Base-by-base conservation (phyloP, 2,888 invertebrate species). In the Cosmorhoe ocellata region DNA sequence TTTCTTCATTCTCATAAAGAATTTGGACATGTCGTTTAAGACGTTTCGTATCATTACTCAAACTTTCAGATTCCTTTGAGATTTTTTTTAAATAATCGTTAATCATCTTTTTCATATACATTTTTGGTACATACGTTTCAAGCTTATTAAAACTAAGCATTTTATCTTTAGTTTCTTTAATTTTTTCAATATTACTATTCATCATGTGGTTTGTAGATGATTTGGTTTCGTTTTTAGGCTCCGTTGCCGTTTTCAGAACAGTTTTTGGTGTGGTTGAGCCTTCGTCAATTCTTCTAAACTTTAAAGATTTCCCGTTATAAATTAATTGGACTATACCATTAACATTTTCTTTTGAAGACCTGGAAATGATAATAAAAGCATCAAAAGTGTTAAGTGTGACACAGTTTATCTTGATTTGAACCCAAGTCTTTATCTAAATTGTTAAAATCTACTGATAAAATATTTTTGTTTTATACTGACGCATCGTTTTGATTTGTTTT, bases 21-120 rank as follows among this genome's bases (percentile, higher is more conserved):
- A 83, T 71, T 66, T 81, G 80, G 0, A 84, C 63, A 40, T 84
- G 74, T 26, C 88, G 67, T 67, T 87, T 88, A 0, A 68, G 54
- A 0, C 88, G 71, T 64, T 75, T 78, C 0, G 55, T 58, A 32
- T 58, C 59, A 24, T 58, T 18, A 18, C 18, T 60, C 6, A 36
- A 48, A n/a, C 12, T 50, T 4, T 50, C 49, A 40, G 49, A 58
- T 0, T 43, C 44, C 10, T 42, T 43, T 18, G 40, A 30, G 1
- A 41, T 18, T 12, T 55, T 66, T 37, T 71, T 71, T 3, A 79
- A 61, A 48, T 77, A 79, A 26, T 76, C 69, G 3, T 65, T 46
- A 1, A 81, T 37, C 14, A 77, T 63, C 40, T 68, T 66, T n/a
- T 67, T 67, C n/a, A 76, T 46, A 45, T 66, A 67, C 0, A 58